Conservation (phyloP, 2,113 vertebrate species). For the Engraulis encrasicolus region DNA sequence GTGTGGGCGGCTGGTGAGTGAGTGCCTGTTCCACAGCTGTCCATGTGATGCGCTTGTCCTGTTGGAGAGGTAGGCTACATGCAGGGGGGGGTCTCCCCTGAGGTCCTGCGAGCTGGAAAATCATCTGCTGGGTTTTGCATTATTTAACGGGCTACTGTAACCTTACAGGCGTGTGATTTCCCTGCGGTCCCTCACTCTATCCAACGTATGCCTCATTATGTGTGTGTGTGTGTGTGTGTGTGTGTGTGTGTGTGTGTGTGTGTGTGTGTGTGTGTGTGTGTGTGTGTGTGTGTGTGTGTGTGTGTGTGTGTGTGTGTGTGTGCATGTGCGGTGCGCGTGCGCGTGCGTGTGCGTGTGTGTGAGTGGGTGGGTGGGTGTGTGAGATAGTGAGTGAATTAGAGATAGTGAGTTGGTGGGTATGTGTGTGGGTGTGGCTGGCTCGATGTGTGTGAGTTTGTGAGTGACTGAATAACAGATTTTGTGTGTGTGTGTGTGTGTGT, state of each 20-base stretch:
- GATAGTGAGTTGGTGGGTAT: not conserved
- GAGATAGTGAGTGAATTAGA: too few relatives aligned
- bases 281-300: too few relatives aligned
- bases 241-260: not conserved
- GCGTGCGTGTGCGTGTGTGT: too few relatives aligned
- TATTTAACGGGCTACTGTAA: constrained; percentile 51
- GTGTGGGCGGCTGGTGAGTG: not conserved
- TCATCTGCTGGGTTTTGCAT: constrained; percentile 52
- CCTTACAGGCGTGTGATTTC: constrained; percentile 37
- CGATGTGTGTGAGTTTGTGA: too few relatives aligned
- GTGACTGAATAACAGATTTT: too few relatives aligned
- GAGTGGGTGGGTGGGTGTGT: too few relatives aligned
- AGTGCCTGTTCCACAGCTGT: not conserved
- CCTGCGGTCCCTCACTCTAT: constrained; percentile 49
- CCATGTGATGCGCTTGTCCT: constrained; percentile 23
- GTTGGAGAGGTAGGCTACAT: constrained; percentile 34
- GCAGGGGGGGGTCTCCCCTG: constrained; percentile 37
- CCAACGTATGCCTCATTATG: constrained; percentile 44
- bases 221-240: constrained; percentile 18
- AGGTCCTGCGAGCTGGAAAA: constrained; percentile 45
- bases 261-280: too few relatives aligned
- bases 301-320: too few relatives aligned
- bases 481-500: not conserved
- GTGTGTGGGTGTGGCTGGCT: too few relatives aligned
- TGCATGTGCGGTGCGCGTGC: too few relatives aligned